Base-by-base conservation (phyloP, 2,797 vertebrate genomes). In the Sebastes itinus region DNA sequence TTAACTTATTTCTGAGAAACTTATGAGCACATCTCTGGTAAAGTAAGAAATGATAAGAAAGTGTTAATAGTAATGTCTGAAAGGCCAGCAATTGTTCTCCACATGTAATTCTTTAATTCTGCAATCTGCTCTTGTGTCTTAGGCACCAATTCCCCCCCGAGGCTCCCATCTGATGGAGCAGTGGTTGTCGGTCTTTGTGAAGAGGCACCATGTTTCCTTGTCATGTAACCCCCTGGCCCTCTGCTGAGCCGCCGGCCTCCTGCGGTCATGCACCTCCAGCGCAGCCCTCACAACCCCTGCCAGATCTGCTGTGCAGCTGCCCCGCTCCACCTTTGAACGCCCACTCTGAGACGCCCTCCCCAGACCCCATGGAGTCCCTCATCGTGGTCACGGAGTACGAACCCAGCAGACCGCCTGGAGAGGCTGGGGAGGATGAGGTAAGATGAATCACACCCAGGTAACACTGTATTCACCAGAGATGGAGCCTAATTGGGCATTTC, bases 311-410 rank as follows among this genome's bases (percentile, higher is more conserved):
- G 92, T 95, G 94, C 86, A 95, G 95, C 92, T 96, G 96, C 80
- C 94, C 93, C 3, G 87, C 90, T 63, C 89, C 91, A 18, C 84
- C 89, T 81, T 77, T 88, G 62, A 93, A 83, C 88, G 35, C 80
- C 69, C 88, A 93, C 85, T 84, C 89, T 0, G 91, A 92, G 20
- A 92, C 87, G 18, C 92, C 93, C 14, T 91, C 93, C 54, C 91
- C 92, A 0, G 93, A 94, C 10, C 85, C 95, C 92, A 99, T 99
- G 97, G 98, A 98, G 92, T 98, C 98, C 12, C 95, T 98, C 87
- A 97, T 98, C 0, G 97, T 98, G 91, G 97, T 98, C 78, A 97
- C 97, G 0, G 97, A 99, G 88, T 97, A 97, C 8, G 97, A 98
- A 81, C 88, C 97, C 1, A 95, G 94, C 46, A 90, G 74, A 54